Evolutionary conservation across 2,113 vertebrate species (phyloP), one percentile per base, ranked within the genome.

Genomic region (Festucalex cinctus): DNA sequence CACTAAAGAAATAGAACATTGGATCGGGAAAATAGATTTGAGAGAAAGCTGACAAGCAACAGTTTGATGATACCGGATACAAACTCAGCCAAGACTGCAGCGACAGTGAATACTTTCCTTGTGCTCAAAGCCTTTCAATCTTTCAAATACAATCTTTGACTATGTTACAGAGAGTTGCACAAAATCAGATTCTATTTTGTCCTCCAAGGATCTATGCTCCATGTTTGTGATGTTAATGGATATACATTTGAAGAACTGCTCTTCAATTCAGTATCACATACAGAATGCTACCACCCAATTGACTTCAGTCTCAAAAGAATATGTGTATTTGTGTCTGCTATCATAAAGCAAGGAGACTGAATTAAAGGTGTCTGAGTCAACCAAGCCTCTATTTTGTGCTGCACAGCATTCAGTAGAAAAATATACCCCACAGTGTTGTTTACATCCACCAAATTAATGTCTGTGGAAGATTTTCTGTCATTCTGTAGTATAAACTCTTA

Each of bases 281-380:
- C 4, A 61, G 65, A 56, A 60, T 63, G 65, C 66, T 60, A 68
- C 57, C 65, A 70, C 58, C 19, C 20, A 39, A 60, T 62, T 57
- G 0, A 63, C 49, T 46, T 63, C 57, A 65, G 37, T 76, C 53
- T 69, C 46, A 43, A 53, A 66, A 60, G 35, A 74, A 60, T 63
- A 32, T 35, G 37, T 37, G 26, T 19, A 66, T 71, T 39, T 75
- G 63, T 70, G 46, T 51, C 71, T 73, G 36, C 49, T 68, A 58
- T 66, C 63, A 76, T 17, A 76, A 68, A 57, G 32, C 68, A 68
- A 73, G 28, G 46, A 76, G 76, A 66, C 59, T 56, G 75, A 75
- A 84, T 51, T 85, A 76, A 80, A 74, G 77, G 68, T 72, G 65
- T 73, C 69, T 73, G 13, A 65, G 73, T 74, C 73, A 51, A 78